Evolutionary conservation across 2,113 vertebrate genomes (phyloP), one percentile per base, ranked within the genome.

Genomic region (Macroglossus sobrinus): DNA sequence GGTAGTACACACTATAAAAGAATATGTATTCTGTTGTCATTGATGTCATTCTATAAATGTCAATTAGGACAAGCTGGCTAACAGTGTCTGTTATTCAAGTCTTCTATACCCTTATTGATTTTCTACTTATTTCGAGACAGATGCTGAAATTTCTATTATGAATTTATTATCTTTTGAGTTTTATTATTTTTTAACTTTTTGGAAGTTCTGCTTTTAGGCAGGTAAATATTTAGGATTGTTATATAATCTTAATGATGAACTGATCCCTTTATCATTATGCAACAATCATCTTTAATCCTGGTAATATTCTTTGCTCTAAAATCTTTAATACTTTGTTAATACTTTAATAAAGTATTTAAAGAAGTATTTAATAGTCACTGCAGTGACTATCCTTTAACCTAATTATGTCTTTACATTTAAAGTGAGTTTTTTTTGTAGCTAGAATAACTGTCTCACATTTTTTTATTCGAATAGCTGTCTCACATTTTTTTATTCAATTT

Each of bases 121-220:
- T 78, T 64, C 79, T 91, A 90, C 33, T 66, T 89, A 94, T n/a
- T 71, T 35, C 79, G 14, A 84, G 16, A 59, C 22, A 91, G 28
- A 19, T 40, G 19, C 1, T 63, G 38, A 68, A 63, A 80, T 68
- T 2, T 79, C 68, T 69, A 85, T 5, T 57, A 30, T 4, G 45
- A 33, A 79, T 75, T 38, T 74, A 93, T 79, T 78, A 93, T n/a
- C 24, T 66, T 94, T 92, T 80, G n/a, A 91, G 11, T 68, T 92
- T 87, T 69, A 40, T 0, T 69, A 12, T 13, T 53, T 92, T 72
- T 91, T 91, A 63, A 96, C 43, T 88, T 95, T 88, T 18, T 53
- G 16, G n/a, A 96, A 82, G 24, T 71, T 95, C 43, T 63, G 11
- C 72, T 94, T 88, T 71, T 47, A 89, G 14, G 21, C 0, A 94